Percentiles rank a stretch among this genome's conserved stretches.
These are phyloP conservation scores for Danio kyathit DNA, from an alignment of 2,797 vertebrate genomes.

Conservation along the genomic window DNA sequence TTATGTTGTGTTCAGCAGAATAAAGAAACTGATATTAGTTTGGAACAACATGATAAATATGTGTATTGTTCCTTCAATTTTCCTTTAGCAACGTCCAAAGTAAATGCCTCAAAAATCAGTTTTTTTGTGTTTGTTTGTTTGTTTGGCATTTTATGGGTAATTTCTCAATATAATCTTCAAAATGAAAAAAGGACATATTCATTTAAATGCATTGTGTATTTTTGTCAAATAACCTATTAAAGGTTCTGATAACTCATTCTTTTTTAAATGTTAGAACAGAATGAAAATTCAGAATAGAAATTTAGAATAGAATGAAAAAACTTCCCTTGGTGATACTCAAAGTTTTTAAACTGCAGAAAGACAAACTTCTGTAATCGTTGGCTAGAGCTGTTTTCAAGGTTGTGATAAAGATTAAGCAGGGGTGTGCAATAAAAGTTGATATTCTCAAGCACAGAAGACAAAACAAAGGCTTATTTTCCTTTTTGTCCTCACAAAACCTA, in stretches of 20 bases:
- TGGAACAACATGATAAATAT: too few species aligned
- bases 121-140: too few species aligned
- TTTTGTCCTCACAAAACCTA: neutral
- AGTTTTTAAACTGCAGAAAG: neutral
- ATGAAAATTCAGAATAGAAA: too few species aligned
- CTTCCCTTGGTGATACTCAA: neutral
- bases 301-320: too few species aligned
- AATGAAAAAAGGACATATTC: too few species aligned
- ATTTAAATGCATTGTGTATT: too few species aligned
- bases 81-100: too few species aligned
- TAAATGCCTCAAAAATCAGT: too few species aligned
- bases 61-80: too few species aligned
- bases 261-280: neutral
- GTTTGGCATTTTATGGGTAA: neutral
- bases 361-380: neutral
- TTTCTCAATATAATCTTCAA: neutral
- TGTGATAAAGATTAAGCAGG: neutral
- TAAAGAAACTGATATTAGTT: too few species aligned
- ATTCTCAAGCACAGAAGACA: neutral
- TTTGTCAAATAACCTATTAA: too few species aligned
- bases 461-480: neutral
- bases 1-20: too few species aligned
- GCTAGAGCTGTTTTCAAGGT: neutral
- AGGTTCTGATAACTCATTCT: neutral
- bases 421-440: neutral